These are phyloP conservation scores for Macroteleia sp. DNA, from an alignment of 2,888 invertebrate species.

Conservation along the genomic window DNA sequence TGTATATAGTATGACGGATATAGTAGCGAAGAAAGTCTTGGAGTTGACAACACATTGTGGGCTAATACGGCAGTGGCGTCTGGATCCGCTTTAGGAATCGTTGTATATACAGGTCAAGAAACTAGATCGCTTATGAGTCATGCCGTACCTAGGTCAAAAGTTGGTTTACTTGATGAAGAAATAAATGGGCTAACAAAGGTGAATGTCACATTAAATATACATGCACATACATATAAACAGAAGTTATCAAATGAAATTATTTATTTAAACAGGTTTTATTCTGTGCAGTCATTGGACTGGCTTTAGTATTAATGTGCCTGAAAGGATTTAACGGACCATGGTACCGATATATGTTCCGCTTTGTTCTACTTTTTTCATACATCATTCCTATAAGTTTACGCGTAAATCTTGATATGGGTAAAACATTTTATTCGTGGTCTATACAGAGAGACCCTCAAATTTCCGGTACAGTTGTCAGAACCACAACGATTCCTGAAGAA, in stretches of 20 bases:
- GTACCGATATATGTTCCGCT: conserved; percentile 98
- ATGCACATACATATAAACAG: background rate
- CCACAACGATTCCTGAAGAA: conserved; percentile 99
- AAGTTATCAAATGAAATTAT: too few species aligned
- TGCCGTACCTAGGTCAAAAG: conserved; percentile 97
- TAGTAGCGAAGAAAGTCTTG: conserved; percentile 91
- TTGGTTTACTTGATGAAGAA: conserved; percentile 97
- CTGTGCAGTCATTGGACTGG: conserved; percentile 94
- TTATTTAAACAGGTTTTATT: conserved; percentile 96
- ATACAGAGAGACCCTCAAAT: conserved; percentile 97
- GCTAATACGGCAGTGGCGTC: conserved; percentile 99
- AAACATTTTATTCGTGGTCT: conserved; percentile 98
- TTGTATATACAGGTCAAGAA: conserved; percentile 98
- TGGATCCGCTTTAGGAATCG: conserved; percentile 96
- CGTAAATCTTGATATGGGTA: conserved; percentile 99
- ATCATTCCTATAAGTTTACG: conserved; percentile 99
- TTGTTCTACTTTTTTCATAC: conserved; percentile 98
- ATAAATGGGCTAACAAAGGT: conserved; percentile 98
- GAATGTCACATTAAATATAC: conserved; percentile 2
- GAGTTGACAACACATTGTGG: conserved; percentile 99
- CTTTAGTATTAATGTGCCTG: conserved; percentile 96
- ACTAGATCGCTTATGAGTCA: conserved; percentile 99
- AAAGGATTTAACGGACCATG: conserved; percentile 98
- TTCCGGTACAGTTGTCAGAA: conserved; percentile 96
- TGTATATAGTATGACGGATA: conserved; percentile 86